Base-by-base conservation (phyloP, 2,797 vertebrate species). In the Hemitrygon akajei region DNA sequence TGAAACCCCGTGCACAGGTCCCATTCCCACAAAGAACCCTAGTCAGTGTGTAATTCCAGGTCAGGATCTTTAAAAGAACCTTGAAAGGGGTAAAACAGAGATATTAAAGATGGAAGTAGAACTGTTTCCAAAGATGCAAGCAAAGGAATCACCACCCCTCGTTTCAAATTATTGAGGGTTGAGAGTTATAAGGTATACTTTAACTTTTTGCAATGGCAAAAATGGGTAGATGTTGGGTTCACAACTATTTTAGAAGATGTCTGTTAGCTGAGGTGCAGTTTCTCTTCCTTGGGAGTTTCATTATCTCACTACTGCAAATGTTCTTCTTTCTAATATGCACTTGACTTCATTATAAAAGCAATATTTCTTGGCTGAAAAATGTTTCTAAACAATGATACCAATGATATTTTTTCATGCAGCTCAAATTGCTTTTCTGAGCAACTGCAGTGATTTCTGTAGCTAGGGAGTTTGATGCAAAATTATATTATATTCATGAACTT, bases 341-440 rank as follows among this genome's bases (percentile, higher is more conserved):
- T 73, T 73, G 22, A 73, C 71, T 92, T 92, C 20, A 92, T 75
- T 56, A 2, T 56, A 92, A 92, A 56, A 56, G 22, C 91, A 92
- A 30, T 47, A 91, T 73, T 71, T 22, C 20, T 9, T 73, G 66
- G 34, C 69, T 40, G 30, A 66, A 91, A 69, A 5, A 87, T 71
- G 20, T 40, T 66, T 91, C 63, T 34, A 47, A 91, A 73, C 20
- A 47, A 73, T 20, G 34, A 73, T 71, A 25, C 66, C 34, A 91
- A 91, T 40, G 20, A 73, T 25, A 91, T 73, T 71, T 4, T 47
- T 71, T 73, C 66, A 71, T 30, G 37, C 3, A 91, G 7, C 18
- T 73, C 89, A 71, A 91, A 14, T n/a, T 91, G 89, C 34, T 40
- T 91, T 22, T 10, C 2, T 40, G 66, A 91, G 0, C 34, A 73